Evolutionary conservation across 2,888 invertebrate species (phyloP).

Genomic region (Poecilobothrus nobilitatus): DNA sequence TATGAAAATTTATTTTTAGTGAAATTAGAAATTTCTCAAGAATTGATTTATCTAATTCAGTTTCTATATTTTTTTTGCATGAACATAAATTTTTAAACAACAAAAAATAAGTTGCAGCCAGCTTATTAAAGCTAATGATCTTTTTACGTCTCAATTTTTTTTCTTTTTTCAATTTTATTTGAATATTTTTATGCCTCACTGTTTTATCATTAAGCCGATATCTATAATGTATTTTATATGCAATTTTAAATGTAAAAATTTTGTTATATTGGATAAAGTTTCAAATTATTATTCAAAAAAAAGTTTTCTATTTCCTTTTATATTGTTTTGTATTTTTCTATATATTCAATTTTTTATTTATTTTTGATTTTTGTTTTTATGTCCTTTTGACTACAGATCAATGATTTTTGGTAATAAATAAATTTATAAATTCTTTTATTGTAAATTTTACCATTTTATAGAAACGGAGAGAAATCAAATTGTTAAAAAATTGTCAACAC

Average conservation of each 20-base stretch:
- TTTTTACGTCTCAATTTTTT: too few species aligned
- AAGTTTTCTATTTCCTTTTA: background rate
- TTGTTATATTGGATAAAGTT: background rate
- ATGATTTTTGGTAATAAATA: slow-evolving; percentile 2
- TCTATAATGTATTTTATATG: background rate
- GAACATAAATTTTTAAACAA: too few species aligned
- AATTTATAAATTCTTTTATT: background rate
- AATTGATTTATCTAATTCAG: too few species aligned
- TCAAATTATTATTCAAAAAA: background rate
- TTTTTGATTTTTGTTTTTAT: background rate
- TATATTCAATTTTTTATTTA: background rate
- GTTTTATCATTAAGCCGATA: too few species aligned
- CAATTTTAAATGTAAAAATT: background rate
- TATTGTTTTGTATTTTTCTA: background rate
- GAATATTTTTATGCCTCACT: too few species aligned
- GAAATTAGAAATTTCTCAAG: too few species aligned
- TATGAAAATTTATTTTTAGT: too few species aligned
- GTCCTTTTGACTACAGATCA: slow-evolving; percentile 3
- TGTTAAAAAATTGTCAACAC: background rate
- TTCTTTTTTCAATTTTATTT: too few species aligned
- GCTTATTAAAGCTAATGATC: too few species aligned
- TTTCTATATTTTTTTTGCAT: too few species aligned
- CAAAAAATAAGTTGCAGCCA: too few species aligned
- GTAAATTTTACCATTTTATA: background rate
- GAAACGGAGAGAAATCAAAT: too few species aligned